Evolutionary conservation across 2,113 vertebrate species (phyloP).

Genomic region (Erinaceus europaeus): DNA sequence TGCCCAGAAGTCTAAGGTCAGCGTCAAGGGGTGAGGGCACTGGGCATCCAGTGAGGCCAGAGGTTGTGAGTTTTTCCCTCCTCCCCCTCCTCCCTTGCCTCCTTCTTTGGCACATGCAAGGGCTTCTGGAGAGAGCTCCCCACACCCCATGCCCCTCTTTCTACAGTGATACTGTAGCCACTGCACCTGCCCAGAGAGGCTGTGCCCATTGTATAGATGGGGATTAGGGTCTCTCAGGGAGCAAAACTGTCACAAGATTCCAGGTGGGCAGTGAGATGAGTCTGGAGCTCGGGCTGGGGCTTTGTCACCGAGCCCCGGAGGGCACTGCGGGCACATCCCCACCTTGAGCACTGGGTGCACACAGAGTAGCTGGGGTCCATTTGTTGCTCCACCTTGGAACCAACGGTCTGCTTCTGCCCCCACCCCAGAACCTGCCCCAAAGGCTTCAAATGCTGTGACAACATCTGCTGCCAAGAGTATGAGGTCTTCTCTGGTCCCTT

Average conservation of each 20-base stretch:
- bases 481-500: background rate
- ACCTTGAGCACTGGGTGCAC: too few species aligned
- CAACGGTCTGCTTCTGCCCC: background rate
- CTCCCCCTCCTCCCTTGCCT: background rate
- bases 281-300: background rate
- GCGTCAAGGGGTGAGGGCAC: background rate
- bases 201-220: background rate
- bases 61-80: background rate
- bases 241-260: background rate
- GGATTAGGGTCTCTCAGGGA: background rate
- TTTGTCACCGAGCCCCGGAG: background rate
- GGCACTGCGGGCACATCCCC: too few species aligned
- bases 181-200: too few species aligned
- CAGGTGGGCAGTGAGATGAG: background rate
- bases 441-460: slow-evolving; percentile 40
- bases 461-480: background rate
- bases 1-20: too few species aligned
- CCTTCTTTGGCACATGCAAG: background rate
- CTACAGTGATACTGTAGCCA: too few species aligned
- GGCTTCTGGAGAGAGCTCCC: background rate
- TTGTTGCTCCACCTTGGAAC: background rate
- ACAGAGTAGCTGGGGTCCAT: too few species aligned
- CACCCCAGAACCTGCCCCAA: slow-evolving; percentile 26
- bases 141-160: fast-evolving
- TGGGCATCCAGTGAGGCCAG: background rate